Evolutionary conservation across 2,113 vertebrate genomes (phyloP).

Genomic region (Casuarius casuarius): DNA sequence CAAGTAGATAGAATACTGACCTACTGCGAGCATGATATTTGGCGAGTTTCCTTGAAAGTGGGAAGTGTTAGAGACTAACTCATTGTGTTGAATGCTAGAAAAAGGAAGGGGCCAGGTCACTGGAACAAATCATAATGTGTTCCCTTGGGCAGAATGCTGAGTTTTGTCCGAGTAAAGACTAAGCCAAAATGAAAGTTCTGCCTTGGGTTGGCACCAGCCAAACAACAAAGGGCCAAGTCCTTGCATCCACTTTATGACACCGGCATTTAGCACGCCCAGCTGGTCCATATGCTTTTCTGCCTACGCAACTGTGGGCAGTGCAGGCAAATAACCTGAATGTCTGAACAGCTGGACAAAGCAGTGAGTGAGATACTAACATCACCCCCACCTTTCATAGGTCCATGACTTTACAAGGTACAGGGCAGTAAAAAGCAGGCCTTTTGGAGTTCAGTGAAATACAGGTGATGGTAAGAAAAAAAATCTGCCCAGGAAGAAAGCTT

Average conservation of each 20-base stretch:
- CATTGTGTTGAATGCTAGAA: not conserved
- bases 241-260: not conserved
- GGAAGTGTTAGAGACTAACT: not conserved
- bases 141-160: not conserved
- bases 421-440: not conserved
- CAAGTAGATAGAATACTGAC: not conserved
- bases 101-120: not conserved
- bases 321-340: not conserved
- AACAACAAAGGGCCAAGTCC: not conserved
- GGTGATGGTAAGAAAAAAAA: not conserved
- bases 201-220: not conserved
- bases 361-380: not conserved
- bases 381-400: not conserved
- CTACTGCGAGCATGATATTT: not conserved
- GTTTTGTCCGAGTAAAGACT: not conserved
- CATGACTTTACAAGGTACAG: not conserved
- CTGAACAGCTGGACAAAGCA: not conserved
- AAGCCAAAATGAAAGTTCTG: conserved; percentile 14
- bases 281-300: not conserved
- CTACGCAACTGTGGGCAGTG: not conserved
- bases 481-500: not conserved
- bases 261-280: not conserved
- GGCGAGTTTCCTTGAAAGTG: not conserved
- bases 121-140: not conserved
- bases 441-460: not conserved